Percentiles rank a stretch among this genome's conserved stretches.
Evolutionary conservation across 2,888 invertebrate species (phyloP).

Genomic region (Smittia aterrima): DNA sequence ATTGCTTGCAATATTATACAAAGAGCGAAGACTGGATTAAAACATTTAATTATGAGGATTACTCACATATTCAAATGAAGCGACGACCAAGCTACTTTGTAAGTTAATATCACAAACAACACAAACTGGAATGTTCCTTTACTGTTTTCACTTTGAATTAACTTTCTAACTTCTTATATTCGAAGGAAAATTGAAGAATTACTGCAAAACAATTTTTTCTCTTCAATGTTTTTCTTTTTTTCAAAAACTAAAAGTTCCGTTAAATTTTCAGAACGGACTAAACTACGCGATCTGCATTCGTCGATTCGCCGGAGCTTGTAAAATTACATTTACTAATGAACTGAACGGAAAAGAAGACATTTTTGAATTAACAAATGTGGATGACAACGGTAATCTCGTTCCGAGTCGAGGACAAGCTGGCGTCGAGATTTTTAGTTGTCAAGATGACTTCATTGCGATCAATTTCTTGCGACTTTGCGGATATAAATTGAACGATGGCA

Average conservation of each 20-base stretch:
- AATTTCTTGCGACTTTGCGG: slow-evolving; percentile 71
- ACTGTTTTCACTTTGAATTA: not conserved
- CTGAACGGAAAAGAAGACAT: slow-evolving; percentile 57
- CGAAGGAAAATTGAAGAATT: no score
- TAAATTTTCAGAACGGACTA: slow-evolving; percentile 65
- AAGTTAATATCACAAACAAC: slow-evolving; percentile 46
- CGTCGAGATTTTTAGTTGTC: slow-evolving; percentile 71
- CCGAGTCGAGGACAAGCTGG: slow-evolving; percentile 71
- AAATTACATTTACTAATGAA: slow-evolving; percentile 60
- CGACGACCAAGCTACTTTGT: slow-evolving; percentile 64
- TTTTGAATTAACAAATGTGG: slow-evolving; percentile 68
- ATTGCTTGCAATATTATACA: slow-evolving; percentile 67
- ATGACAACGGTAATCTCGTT: slow-evolving; percentile 62
- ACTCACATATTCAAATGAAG: slow-evolving; percentile 57
- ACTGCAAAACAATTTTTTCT: not conserved
- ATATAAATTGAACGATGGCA: slow-evolving; percentile 70
- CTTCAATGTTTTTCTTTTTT: not conserved
- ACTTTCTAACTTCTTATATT: no score
- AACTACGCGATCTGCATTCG: slow-evolving; percentile 74
- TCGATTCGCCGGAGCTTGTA: slow-evolving; percentile 62
- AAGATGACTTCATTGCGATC: slow-evolving; percentile 69
- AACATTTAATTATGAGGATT: slow-evolving; percentile 69
- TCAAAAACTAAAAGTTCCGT: not conserved
- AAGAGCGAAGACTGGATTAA: slow-evolving; percentile 61
- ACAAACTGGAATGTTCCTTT: no score